Evolutionary conservation across 92 coral and sea anemone species (phyloP), one percentile per base, ranked within the genome.

Genomic region (Bergia sp.): DNA sequence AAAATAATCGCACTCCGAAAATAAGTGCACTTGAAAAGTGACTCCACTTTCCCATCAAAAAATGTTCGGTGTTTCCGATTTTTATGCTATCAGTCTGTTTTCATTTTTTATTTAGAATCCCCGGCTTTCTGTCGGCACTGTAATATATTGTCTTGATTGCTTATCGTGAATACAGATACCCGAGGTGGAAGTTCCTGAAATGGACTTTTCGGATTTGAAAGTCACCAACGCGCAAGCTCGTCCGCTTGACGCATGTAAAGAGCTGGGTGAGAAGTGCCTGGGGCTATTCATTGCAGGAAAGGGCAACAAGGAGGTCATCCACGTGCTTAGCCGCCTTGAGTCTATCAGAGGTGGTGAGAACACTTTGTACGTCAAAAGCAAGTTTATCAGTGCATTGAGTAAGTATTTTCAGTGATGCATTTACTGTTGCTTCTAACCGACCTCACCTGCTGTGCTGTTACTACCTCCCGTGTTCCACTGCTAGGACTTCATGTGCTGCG

Each of bases 311-410:
- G 87, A 84, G 21, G 29, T 49, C 13, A 84, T 53, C 37, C 71
- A 84, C 79, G 65, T 45, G 65, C 66, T 84, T 37, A 50, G 75
- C 75, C 77, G 64, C 37, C 66, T 84, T 15, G 45, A 84, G 21
- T 69, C 67, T 11, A 69, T 84, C 67, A 45, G 45, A 20, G 72
- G 55, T 37, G 87, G 87, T 49, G 58, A 11, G 12, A 84, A 71
- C 78, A 69, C 87, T 71, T 84, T 84, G 87, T 84, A 84, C 21
- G 23, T 84, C 87, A 84, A 84, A 39, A 84, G 79, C 87, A 72
- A 84, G 79, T 84, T 84, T 39, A 44, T 84, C 29, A 69, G 79
- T 36, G 78, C 66, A 13, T 39, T 84, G 55, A 84, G 87, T 84
- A 71, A 69, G 87, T 84, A 21, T 38, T 61, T 61, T 21, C 69